A percentile compares a stretch with the other conserved stretches of the same genome.
Evolutionary conservation across 2,888 invertebrate species (phyloP).

Genomic region (Tortrix viridana): DNA sequence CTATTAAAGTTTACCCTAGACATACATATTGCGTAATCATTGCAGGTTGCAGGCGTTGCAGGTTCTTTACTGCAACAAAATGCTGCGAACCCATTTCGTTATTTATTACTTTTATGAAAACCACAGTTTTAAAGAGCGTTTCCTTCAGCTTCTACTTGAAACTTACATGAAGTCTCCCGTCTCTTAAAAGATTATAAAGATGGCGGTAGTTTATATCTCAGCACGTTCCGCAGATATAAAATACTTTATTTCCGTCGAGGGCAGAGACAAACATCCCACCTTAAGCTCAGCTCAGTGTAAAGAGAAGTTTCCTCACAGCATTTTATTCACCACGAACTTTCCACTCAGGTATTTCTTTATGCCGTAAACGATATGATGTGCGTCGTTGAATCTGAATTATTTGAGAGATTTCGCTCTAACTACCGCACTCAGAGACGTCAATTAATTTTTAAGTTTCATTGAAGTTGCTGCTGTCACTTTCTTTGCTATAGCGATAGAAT

Average conservation of each 20-base stretch:
- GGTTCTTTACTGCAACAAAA: no score
- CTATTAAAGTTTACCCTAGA: no score
- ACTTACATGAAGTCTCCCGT: not conserved
- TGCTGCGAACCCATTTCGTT: no score
- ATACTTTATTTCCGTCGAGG: slow-evolving; percentile 24
- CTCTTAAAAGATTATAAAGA: not conserved
- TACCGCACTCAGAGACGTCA: no score
- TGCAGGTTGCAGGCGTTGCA: no score
- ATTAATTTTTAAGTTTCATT: no score
- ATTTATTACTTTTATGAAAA: no score
- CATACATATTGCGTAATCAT: no score
- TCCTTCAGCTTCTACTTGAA: no score
- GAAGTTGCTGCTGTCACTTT: no score
- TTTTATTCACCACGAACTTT: slow-evolving; percentile 25
- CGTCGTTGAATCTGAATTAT: not conserved
- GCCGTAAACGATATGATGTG: slow-evolving; percentile 8
- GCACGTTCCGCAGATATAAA: slow-evolving; percentile 20
- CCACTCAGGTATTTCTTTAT: slow-evolving; percentile 12
- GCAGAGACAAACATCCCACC: slow-evolving; percentile 24
- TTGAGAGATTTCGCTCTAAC: not conserved
- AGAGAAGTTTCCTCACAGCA: slow-evolving; percentile 27
- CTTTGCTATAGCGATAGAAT: no score
- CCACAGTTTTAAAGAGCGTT: no score
- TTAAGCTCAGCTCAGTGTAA: slow-evolving; percentile 26
- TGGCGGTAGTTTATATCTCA: slow-evolving; percentile 1